Conservation (phyloP, 2,888 invertebrate species). For the Mesorhabditis spiculigera region DNA sequence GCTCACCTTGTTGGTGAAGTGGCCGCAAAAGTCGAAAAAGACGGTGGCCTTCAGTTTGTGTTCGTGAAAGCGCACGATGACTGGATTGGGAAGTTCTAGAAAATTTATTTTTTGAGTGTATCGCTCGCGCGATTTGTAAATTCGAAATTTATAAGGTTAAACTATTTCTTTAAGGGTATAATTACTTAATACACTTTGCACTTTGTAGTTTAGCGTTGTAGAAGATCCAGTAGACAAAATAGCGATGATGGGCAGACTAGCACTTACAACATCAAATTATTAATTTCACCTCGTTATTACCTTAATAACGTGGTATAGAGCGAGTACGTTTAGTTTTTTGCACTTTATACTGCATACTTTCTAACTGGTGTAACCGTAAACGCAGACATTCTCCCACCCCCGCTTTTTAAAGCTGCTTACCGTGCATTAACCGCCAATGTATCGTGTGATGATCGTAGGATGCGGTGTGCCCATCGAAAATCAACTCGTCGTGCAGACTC, state of each 20-base stretch:
- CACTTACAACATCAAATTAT: too few relatives aligned
- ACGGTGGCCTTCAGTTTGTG: conserved; percentile 43
- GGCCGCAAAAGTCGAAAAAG: conserved; percentile 57
- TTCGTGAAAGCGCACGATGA: conserved; percentile 38
- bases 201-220: too few relatives aligned
- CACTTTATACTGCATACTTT: background rate
- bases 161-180: background rate
- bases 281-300: too few relatives aligned
- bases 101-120: background rate
- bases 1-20: conserved; percentile 55
- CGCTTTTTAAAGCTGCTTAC: conserved; percentile 18
- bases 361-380: background rate
- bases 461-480: conserved; percentile 51
- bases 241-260: too few relatives aligned
- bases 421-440: conserved; percentile 56
- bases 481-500: conserved; percentile 58
- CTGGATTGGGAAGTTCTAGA: conserved; percentile 55
- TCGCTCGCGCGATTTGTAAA: background rate
- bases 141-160: background rate
- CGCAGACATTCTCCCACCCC: too few relatives aligned
- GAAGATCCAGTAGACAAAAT: conserved; percentile 1
- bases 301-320: too few relatives aligned
- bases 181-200: too few relatives aligned
- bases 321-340: too few relatives aligned
- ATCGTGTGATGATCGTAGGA: conserved; percentile 54